Evolutionary conservation across 2,888 invertebrate genomes (phyloP), one percentile per base, ranked within the genome.

Genomic region (Odontomyia ornata): DNA sequence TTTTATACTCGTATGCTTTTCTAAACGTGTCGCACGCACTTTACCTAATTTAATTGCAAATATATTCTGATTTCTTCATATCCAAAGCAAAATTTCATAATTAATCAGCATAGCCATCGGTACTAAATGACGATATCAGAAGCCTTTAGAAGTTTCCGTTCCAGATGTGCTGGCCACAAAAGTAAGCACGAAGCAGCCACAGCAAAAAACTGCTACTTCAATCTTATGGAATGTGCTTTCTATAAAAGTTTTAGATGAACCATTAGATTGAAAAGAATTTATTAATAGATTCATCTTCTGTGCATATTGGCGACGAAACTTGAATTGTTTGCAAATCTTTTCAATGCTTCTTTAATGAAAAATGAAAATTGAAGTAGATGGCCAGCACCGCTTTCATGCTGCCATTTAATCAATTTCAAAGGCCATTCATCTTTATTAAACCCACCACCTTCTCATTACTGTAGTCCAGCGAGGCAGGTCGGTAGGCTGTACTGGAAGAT

Each of bases 41-140:
- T n/a, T n/a, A 18, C 25, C 25, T 25, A 9, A 25, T 18, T 43
- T 13, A 23, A 9, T 18, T 60, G 7, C 60, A 9, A 18, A 64
- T 64, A 28, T 30, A 64, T 64, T 64, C 64, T 30, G 64, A 64
- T 30, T 64, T 64, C 64, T 64, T 64, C 23, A 28, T 64, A 4
- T n/a, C n/a, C 64, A 4, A 18, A 5, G 15, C 11, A 64, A 30
- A 28, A 30, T n/a, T 64, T 30, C 36, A 64, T 64, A 64, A 64
- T 64, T 64, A 30, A 64, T 64, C 36, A n/a, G n/a, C n/a, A n/a
- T n/a, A n/a, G n/a, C n/a, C n/a, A n/a, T n/a, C n/a, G n/a, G n/a
- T n/a, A n/a, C n/a, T n/a, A 30, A 30, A 64, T 18, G 64, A 28
- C 64, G 64, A 64, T 64, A 64, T 30, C 36, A 64, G 36, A 64